Evolutionary conservation across 1,140 invertebrate genomes (phyloP), one percentile per base, ranked within the genome.

Genomic region (Tribolium madens): DNA sequence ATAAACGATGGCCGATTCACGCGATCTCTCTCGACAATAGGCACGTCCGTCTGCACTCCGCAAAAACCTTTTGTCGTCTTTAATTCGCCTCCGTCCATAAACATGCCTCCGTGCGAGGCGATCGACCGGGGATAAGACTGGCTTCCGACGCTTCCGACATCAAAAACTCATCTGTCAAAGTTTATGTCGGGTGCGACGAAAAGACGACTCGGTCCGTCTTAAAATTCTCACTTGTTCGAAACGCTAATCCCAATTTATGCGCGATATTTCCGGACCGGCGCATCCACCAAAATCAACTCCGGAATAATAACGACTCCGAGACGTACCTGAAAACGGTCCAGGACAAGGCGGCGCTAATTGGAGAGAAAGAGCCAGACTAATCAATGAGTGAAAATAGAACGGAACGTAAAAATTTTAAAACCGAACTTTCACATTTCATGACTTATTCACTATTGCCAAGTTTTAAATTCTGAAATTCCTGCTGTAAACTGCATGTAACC

Each of bases 201-300:
- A 42, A 4, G 36, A 42, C 36, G 36, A 42, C 9, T 9, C 36
- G 57, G 14, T 10, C 57, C 57, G 57, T 36, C 57, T 64, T 64
- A 64, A 64, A 64, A 64, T 64, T 64, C 57, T 64, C 57, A 64
- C 57, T 64, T 64, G 57, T 64, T 64, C 57, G 57, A 33, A 60
- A 33, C 31, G 57, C 57, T 64, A 64, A 64, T 64, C 26, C 57
- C 57, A 33, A 64, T 64, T 64, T 64, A 64, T 64, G 57, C 57
- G 57, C 21, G 57, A 64, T 33, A 64, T 36, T 64, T 64, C 57
- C 57, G 31, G 9, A 12, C 57, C 57, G 57, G 57, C 57, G 57
- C 57, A 64, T 64, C 57, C 57, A 26, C 57, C 57, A 64, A 13
- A 64, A 64, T 33, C 57, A 33, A 33, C 57, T 18, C 26, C 26